phyloP scores from a whole-genome alignment of 1,140 invertebrate genomes.

The Trachymyrmex septentrionalis region DNA sequence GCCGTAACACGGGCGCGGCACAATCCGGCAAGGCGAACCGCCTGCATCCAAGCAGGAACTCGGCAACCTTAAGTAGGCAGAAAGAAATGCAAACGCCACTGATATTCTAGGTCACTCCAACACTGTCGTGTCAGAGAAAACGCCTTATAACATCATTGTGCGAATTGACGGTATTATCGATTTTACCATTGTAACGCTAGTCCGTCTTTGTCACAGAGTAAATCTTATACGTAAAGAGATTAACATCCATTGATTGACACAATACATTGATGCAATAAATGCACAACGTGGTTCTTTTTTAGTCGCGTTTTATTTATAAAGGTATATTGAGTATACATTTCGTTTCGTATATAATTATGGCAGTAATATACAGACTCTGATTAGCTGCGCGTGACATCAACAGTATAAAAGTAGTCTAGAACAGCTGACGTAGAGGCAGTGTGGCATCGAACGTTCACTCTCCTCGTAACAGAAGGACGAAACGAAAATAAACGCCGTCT shows the following conservation, averaged over 20 bases:
- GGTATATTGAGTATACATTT: constrained; percentile 83
- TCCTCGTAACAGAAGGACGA: constrained; percentile 68
- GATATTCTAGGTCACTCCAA: constrained; percentile 61
- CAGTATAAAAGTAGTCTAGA: constrained; percentile 82
- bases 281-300: constrained; percentile 46
- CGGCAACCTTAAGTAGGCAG: constrained; percentile 67
- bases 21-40: constrained; percentile 74
- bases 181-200: not conserved
- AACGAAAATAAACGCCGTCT: constrained; percentile 60
- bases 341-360: constrained; percentile 80
- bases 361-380: constrained; percentile 82
- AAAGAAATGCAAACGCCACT: constrained; percentile 71
- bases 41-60: constrained; percentile 75
- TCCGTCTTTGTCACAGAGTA: not conserved
- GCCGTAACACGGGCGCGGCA: constrained; percentile 62
- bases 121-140: constrained; percentile 60
- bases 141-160: constrained; percentile 7
- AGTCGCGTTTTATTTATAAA: constrained; percentile 83
- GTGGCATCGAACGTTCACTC: constrained; percentile 76
- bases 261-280: not conserved
- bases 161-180: not conserved
- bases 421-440: constrained; percentile 79
- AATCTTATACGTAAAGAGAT: not conserved
- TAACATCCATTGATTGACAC: too few relatives aligned
- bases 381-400: constrained; percentile 81